Conservation (phyloP, 2,888 invertebrate species). For the Cheilosia pagana region DNA sequence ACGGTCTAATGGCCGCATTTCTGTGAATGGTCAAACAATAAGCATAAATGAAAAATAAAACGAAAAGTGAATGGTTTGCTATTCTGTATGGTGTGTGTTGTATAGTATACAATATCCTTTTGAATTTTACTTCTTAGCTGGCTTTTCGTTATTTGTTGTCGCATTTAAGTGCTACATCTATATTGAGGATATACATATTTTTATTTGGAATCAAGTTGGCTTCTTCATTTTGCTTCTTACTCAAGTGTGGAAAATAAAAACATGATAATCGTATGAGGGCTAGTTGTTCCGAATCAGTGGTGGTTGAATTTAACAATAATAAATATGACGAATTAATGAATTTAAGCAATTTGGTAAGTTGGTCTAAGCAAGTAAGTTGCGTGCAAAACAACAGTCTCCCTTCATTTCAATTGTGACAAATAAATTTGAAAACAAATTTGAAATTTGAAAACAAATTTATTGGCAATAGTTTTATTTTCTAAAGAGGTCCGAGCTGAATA, state of each 20-base stretch:
- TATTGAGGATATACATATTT: constrained; percentile 40
- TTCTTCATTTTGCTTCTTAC: background rate
- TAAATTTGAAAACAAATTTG: too few species aligned
- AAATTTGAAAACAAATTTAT: too few species aligned
- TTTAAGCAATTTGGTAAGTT: too few species aligned
- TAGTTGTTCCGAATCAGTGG: too few species aligned
- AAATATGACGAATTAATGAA: too few species aligned
- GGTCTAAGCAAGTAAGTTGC: too few species aligned
- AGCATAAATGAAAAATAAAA: constrained; percentile 52
- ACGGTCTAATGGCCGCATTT: constrained; percentile 49
- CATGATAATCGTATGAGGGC: too few species aligned
- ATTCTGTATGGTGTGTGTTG: constrained; percentile 5
- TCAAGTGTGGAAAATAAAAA: background rate
- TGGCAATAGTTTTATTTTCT: too few species aligned
- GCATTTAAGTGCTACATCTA: constrained; percentile 57
- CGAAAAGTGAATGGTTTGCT: constrained; percentile 25
- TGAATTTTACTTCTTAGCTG: constrained; percentile 24
- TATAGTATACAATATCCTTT: constrained; percentile 14
- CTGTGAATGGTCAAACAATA: constrained; percentile 56
- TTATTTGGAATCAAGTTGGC: constrained; percentile 13
- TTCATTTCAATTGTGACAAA: too few species aligned
- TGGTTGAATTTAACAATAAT: too few species aligned
- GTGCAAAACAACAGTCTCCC: too few species aligned
- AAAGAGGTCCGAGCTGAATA: too few species aligned
- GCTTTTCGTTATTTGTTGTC: constrained; percentile 42